Evolutionary conservation across 2,113 vertebrate genomes (phyloP).

Genomic region (Setophaga petechia): DNA sequence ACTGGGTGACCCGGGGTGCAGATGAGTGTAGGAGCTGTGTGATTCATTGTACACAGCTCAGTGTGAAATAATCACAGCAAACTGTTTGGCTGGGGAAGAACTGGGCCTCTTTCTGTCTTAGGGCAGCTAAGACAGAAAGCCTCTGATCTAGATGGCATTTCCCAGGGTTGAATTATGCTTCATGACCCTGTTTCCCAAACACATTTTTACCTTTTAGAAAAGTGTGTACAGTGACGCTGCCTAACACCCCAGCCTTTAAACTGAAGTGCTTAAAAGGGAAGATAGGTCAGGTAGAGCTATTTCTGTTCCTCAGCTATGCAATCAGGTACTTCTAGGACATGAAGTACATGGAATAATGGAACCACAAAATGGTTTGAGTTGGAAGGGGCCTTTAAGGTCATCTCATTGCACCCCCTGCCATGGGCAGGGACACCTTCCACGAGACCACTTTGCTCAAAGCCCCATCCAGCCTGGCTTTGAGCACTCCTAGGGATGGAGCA

Average conservation of each 20-base stretch:
- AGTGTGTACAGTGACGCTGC: not conserved
- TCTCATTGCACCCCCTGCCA: not conserved
- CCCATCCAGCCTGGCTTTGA: not conserved
- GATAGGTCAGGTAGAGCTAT: not conserved
- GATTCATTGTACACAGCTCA: conserved; percentile 7
- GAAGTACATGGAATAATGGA: not conserved
- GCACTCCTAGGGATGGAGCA: not conserved
- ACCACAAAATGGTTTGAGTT: not conserved
- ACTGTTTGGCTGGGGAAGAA: not conserved
- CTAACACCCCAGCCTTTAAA: not conserved
- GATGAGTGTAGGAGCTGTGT: conserved; percentile 3
- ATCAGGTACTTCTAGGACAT: not conserved
- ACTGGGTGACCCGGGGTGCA: conserved; percentile 39
- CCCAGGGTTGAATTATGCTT: not conserved
- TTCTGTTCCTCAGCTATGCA: not conserved
- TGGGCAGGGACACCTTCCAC: not conserved
- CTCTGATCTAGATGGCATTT: not conserved
- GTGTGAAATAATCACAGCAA: conserved; percentile 1
- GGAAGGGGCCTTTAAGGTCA: not conserved
- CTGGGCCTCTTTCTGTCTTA: not conserved
- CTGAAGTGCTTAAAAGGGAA: not conserved
- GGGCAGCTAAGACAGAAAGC: not conserved
- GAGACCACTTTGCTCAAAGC: not conserved
- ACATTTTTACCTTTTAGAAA: not conserved
- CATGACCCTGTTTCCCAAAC: not conserved